A percentile compares a stretch with the other conserved stretches of the same genome.
Evolutionary conservation across 2,888 invertebrate genomes (phyloP).

Genomic region (Abscondita cerata): DNA sequence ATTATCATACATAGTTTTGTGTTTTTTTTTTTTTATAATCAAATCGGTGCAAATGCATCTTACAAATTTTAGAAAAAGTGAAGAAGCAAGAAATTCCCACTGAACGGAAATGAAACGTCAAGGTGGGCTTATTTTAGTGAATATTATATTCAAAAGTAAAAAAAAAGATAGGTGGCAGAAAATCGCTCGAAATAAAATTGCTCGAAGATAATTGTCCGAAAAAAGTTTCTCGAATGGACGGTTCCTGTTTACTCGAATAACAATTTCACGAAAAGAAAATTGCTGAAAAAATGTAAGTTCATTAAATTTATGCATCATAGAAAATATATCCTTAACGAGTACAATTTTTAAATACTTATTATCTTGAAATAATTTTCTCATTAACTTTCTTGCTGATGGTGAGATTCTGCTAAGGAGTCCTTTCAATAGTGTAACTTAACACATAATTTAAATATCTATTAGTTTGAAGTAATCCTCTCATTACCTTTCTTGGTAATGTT

Average conservation of each 20-base stretch:
- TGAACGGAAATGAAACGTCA: too few species aligned
- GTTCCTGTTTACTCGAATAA: neutral
- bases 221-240: neutral
- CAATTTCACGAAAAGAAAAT: neutral
- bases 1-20: too few species aligned
- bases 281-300: neutral
- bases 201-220: too few species aligned
- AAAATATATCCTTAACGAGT: neutral
- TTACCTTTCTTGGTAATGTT: neutral
- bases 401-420: neutral
- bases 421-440: neutral
- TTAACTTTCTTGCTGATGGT: neutral
- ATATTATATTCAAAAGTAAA: too few species aligned
- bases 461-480: neutral
- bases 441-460: neutral
- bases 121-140: too few species aligned
- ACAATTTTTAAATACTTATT: slow-evolving; percentile 1
- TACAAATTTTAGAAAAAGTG: too few species aligned
- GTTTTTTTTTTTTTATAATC: too few species aligned
- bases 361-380: slow-evolving; percentile 1
- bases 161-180: too few species aligned
- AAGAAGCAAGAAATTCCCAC: too few species aligned
- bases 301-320: neutral
- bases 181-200: too few species aligned
- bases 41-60: too few species aligned